Base-by-base conservation (phyloP, 1,140 invertebrate species). In the Drosophila baimaii region DNA sequence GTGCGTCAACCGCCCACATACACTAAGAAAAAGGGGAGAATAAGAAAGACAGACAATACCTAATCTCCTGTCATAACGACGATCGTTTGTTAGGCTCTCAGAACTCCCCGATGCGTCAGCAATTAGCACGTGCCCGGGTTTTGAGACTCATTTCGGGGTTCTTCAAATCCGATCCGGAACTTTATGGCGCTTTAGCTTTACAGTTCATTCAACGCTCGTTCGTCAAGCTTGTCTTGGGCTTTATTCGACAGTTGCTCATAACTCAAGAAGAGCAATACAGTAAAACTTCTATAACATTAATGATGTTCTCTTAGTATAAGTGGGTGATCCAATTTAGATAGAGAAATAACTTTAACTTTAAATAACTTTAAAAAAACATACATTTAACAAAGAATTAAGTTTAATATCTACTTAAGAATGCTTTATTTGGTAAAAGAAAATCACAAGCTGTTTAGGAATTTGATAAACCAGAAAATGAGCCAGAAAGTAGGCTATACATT, bases 51-150 rank as follows among this genome's bases (percentile, higher is more conserved):
- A 47, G 33, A 57, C 31, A 57, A 47, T 27, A 35, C 41, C 68
- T 71, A 70, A 71, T 71, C 68, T 71, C 19, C 68, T 73, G 71
- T 74, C 71, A 72, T 72, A 74, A 75, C 59, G 71, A 64, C 71
- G 70, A 64, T 75, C 72, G 65, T 70, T 71, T 71, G 68, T 58
- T 77, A 58, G 57, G 61, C 49, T 56, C 61, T 61, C 17, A 61
- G 68, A 51, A 43, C 55, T 61, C 55, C 41, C 21, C 47, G 49
- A 80, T 88, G 83, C 84, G 84, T 89, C 72, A 89, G 72, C 83
- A 88, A 80, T 88, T 89, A 89, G 72, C 83, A 88, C 80, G 83
- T 88, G 84, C 73, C 79, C 72, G 58, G 49, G 31, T 19, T 17
- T 46, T 44, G 52, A 44, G 54, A 49, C 47, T 21, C 66, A 33